Evolutionary conservation across 2,113 vertebrate species (phyloP).

Genomic region (Pangasianodon hypophthalmus): DNA sequence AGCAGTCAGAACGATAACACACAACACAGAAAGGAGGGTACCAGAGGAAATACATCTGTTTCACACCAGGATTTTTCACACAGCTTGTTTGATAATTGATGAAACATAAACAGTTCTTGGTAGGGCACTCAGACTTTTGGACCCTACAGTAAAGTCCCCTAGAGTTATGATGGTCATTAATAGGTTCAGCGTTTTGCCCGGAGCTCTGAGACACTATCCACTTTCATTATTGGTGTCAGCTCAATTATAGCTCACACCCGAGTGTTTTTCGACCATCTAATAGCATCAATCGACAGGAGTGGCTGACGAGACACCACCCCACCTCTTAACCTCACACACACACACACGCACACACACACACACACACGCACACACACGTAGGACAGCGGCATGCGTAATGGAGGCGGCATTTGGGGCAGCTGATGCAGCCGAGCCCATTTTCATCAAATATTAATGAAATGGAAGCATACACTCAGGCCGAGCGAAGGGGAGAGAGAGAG

Average conservation of each 20-base stretch:
- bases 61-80: not conserved
- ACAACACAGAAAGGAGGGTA: not conserved
- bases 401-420: constrained; percentile 94
- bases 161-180: constrained; percentile 99
- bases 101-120: constrained; percentile 32
- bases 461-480: constrained; percentile 95
- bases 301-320: constrained; percentile 82
- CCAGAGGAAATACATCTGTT: not conserved
- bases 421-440: constrained; percentile 99
- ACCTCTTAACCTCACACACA: constrained; percentile 40
- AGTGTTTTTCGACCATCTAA: constrained; percentile 97
- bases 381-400: constrained; percentile 97
- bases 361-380: constrained; percentile 63
- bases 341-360: not conserved
- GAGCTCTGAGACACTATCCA: constrained; percentile 92
- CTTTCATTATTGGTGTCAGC: constrained; percentile 98
- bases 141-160: constrained; percentile 62
- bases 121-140: constrained; percentile 16
- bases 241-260: constrained; percentile 99
- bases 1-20: not conserved
- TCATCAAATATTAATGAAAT: constrained; percentile 99
- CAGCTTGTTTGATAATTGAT: constrained; percentile 6
- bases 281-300: constrained; percentile 95
- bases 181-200: constrained; percentile 90
- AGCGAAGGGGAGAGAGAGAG: constrained; percentile 69